phyloP scores from a whole-genome alignment of 2,888 invertebrate species.

The Luffia ferchaultella region DNA sequence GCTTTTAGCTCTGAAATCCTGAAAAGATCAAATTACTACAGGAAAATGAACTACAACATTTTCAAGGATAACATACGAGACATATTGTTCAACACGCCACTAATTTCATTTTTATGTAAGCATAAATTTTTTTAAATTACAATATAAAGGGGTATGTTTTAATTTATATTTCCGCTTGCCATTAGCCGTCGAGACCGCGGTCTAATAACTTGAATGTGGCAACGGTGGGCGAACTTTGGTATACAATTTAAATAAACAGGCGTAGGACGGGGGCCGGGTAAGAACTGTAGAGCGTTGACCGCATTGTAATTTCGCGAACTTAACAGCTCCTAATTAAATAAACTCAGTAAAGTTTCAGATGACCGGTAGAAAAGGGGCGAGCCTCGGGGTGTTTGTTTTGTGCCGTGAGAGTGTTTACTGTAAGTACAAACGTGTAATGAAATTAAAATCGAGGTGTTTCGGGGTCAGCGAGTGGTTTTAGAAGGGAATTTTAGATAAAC shows the following conservation, averaged over 20 bases:
- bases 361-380: background rate
- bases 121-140: no score
- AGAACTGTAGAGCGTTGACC: background rate
- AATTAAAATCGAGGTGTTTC: background rate
- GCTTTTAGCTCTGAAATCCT: no score
- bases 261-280: background rate
- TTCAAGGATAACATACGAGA: no score
- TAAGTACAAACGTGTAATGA: background rate
- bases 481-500: no score
- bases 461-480: background rate
- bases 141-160: no score
- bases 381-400: background rate
- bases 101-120: no score
- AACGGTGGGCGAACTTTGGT: background rate
- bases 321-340: background rate
- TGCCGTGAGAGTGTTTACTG: background rate
- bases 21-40: no score
- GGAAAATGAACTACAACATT: no score
- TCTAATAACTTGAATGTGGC: background rate
- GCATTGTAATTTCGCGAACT: background rate
- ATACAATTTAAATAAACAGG: background rate
- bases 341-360: background rate
- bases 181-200: background rate
- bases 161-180: background rate
- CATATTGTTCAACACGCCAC: no score